Conservation (phyloP, 2,113 vertebrate species). For the Bufo gargarizans region DNA sequence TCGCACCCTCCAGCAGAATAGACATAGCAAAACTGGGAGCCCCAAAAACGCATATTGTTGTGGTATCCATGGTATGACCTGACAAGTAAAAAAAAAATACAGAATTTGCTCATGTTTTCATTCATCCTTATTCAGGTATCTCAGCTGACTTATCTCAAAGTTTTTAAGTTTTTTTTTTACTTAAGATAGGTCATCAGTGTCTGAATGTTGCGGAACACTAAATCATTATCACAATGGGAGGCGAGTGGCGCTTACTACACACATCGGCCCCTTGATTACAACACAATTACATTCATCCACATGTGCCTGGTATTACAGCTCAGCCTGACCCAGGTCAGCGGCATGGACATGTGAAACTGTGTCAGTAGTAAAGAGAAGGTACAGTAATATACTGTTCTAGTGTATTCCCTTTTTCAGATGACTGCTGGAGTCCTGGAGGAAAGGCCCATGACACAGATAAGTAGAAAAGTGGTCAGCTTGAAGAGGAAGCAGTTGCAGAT, state of each 20-base stretch:
- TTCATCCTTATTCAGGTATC: not conserved
- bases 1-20: constrained; percentile 72
- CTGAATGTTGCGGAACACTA: not conserved
- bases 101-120: not conserved
- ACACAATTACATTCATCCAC: not conserved
- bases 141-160: not conserved
- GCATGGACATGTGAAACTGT: too few relatives aligned
- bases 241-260: not conserved
- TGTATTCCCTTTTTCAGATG: too few relatives aligned
- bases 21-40: constrained; percentile 71
- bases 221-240: not conserved
- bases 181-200: not conserved
- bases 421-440: too few relatives aligned
- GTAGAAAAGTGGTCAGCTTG: too few relatives aligned
- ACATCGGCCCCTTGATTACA: not conserved
- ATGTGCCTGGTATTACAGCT: not conserved
- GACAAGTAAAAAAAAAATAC: not conserved
- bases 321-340: too few relatives aligned
- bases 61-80: constrained; percentile 65
- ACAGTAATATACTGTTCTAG: too few relatives aligned
- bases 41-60: constrained; percentile 73
- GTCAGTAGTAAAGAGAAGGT: too few relatives aligned
- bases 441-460: too few relatives aligned
- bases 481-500: too few relatives aligned
- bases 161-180: too few relatives aligned